Conservation (phyloP, 2,113 vertebrate species). For the Hypanus sabinus region DNA sequence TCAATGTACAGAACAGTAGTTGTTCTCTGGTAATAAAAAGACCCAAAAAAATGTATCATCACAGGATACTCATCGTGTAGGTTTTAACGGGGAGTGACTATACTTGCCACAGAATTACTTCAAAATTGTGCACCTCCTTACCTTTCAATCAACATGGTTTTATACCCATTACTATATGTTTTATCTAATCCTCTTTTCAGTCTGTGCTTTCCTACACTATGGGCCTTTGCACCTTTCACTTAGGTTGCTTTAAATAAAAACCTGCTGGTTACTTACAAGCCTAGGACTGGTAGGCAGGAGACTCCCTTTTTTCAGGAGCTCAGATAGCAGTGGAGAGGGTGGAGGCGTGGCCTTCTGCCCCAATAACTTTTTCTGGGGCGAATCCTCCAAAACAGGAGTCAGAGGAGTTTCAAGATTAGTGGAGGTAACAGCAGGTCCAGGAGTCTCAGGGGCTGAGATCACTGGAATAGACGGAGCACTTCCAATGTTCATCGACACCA, state of each 20-base stretch:
- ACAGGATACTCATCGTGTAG: not conserved
- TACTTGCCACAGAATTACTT: conserved; percentile 4
- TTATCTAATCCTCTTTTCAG: not conserved
- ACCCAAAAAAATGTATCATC: not conserved
- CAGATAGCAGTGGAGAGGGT: conserved; percentile 92
- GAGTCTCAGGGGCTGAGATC: conserved; percentile 66
- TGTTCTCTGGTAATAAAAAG: not conserved
- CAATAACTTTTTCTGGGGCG: conserved; percentile 90
- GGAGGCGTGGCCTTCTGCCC: conserved; percentile 91
- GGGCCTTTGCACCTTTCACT: not conserved
- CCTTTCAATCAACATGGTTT: not conserved
- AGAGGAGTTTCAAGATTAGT: conserved; percentile 81
- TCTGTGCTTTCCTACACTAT: not conserved
- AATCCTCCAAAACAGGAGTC: conserved; percentile 81
- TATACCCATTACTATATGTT: not conserved
- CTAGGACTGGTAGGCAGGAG: conserved; percentile 89
- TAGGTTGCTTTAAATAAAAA: not conserved
- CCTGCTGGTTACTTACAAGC: conserved; percentile 65
- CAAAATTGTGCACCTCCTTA: not conserved
- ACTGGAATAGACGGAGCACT: conserved; percentile 80
- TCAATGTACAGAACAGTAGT: not conserved
- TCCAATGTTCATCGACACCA: conserved; percentile 71
- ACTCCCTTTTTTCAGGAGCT: conserved; percentile 96
- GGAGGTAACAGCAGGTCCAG: conserved; percentile 69
- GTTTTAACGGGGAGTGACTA: not conserved